A percentile compares a stretch with the other conserved stretches of the same genome.
phyloP scores from a whole-genome alignment of 2,113 vertebrate genomes.

The Aplodontia rufa region DNA sequence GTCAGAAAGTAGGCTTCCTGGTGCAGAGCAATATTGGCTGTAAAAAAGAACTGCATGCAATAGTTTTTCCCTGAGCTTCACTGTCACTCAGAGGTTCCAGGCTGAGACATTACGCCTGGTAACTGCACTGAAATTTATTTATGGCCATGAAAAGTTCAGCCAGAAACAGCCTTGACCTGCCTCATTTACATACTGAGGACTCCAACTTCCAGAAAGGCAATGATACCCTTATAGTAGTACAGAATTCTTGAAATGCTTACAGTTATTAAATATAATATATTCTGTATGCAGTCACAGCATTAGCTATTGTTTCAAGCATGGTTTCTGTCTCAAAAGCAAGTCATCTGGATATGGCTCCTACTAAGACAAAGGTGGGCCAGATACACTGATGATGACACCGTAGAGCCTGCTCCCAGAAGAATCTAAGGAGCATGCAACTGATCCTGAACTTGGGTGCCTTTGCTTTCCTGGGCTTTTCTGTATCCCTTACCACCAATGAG shows the following conservation, averaged over 20 bases:
- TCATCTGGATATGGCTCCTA: neutral
- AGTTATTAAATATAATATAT: neutral
- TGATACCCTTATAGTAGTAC: neutral
- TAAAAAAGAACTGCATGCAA: neutral
- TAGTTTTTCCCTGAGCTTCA: neutral
- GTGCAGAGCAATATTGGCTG: neutral
- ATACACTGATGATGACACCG: neutral
- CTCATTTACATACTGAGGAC: neutral
- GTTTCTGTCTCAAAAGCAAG: neutral
- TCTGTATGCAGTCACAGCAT: neutral
- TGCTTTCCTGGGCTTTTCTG: neutral
- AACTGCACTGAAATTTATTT: neutral
- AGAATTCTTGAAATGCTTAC: constrained; percentile 19
- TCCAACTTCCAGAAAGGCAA: neutral
- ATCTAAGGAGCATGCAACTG: neutral
- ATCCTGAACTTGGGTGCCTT: neutral
- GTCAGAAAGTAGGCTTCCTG: neutral
- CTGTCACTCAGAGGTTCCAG: neutral
- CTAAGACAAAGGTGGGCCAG: neutral
- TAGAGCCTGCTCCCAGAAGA: neutral
- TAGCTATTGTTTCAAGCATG: neutral
- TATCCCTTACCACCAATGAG: neutral
- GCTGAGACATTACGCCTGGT: neutral
- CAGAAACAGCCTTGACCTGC: neutral
- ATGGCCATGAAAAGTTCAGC: neutral